A percentile compares a stretch with the other conserved stretches of the same genome.
These are phyloP conservation scores for Papilio helenus DNA, from an alignment of 1,140 invertebrate genomes.

Conservation along the genomic window DNA sequence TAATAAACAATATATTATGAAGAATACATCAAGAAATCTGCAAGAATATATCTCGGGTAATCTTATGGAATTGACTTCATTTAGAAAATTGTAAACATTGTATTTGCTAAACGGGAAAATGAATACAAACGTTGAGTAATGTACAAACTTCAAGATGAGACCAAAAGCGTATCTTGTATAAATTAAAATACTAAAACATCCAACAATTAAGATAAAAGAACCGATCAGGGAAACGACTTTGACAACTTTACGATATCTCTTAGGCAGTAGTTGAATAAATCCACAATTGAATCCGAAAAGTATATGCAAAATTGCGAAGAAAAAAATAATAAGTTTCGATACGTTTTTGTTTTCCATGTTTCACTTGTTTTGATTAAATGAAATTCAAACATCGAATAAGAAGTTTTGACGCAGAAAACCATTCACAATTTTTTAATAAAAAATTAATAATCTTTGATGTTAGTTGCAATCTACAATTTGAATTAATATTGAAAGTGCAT, in stretches of 20 bases:
- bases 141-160: neutral
- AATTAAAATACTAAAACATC: neutral
- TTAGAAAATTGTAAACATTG: neutral
- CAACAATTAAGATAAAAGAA: neutral
- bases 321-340: neutral
- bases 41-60: neutral
- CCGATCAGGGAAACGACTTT: neutral
- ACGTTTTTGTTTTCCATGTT: neutral
- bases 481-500: no score
- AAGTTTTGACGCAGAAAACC: no score
- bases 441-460: no score
- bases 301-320: neutral
- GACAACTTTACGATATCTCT: neutral
- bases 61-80: neutral
- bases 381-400: no score
- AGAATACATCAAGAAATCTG: neutral
- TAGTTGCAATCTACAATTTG: no score
- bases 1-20: neutral
- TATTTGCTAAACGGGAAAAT: neutral
- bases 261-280: neutral
- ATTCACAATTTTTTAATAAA: no score
- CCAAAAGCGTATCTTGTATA: neutral
- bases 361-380: no score
- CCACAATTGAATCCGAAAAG: neutral
- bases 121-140: neutral